Evolutionary conservation across 2,888 invertebrate genomes (phyloP).

Genomic region (Lamproptera curius): DNA sequence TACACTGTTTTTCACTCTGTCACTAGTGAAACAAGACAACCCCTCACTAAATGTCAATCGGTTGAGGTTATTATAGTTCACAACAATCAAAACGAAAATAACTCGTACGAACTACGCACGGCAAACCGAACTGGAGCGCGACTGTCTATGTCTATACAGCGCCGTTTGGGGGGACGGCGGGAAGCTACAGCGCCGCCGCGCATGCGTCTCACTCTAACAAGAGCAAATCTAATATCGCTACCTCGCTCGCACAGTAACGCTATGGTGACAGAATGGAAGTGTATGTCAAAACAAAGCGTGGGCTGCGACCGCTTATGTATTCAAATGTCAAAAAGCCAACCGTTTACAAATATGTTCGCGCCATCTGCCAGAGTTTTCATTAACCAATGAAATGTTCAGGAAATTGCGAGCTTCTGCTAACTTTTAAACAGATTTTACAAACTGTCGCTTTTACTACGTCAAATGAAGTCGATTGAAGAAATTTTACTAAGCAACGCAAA

Average conservation of each 20-base stretch:
- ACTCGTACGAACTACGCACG: conserved; percentile 47
- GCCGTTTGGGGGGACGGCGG: conserved; percentile 59
- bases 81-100: conserved; percentile 45
- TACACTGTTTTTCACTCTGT: conserved; percentile 43
- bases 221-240: conserved; percentile 27
- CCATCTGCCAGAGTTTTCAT: conserved; percentile 41
- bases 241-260: conserved; percentile 49
- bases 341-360: conserved; percentile 38
- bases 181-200: conserved; percentile 71
- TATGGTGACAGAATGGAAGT: conserved; percentile 56
- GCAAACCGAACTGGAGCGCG: conserved; percentile 62
- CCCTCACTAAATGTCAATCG: conserved; percentile 30
- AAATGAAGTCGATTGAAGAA: no score
- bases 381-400: no score
- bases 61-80: conserved; percentile 27
- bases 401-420: no score
- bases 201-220: conserved; percentile 44
- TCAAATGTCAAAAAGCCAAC: conserved; percentile 59
- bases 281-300: conserved; percentile 75
- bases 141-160: conserved; percentile 46
- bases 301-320: conserved; percentile 39
- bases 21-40: conserved; percentile 37
- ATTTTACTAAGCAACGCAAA: no score
- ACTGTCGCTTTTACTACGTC: no score
- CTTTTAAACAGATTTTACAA: no score